These are phyloP conservation scores for Ia io DNA, from an alignment of 2,113 vertebrate genomes.

Conservation along the genomic window DNA sequence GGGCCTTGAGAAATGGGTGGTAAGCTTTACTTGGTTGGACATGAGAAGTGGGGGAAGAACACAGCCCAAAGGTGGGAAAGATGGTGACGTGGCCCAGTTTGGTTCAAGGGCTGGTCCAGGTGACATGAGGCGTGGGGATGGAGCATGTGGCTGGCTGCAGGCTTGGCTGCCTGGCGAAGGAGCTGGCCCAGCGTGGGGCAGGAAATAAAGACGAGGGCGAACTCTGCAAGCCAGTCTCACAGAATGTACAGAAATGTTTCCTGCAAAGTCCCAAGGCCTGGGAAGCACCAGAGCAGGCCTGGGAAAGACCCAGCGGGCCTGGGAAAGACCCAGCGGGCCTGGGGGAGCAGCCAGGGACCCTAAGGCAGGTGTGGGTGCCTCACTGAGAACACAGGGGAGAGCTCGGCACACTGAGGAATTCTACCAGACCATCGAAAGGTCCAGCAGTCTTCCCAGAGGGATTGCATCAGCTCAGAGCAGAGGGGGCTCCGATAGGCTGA, in stretches of 20 bases:
- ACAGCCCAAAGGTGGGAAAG: too few species aligned
- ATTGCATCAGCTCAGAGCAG: background rate
- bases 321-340: background rate
- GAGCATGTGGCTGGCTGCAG: background rate
- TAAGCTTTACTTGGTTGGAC: background rate
- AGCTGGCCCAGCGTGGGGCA: background rate
- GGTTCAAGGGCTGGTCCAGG: too few species aligned
- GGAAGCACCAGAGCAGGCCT: background rate
- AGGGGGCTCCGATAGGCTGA: background rate
- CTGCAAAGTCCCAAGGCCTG: background rate
- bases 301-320: background rate
- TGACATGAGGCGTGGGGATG: background rate
- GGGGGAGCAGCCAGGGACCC: background rate
- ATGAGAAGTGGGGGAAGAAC: background rate
- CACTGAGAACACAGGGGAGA: background rate
- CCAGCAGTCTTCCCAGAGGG: background rate
- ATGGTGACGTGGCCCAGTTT: fast-evolving
- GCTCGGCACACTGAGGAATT: background rate
- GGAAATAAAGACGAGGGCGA: background rate
- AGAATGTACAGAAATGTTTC: background rate
- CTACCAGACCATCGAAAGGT: background rate
- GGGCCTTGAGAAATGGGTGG: background rate
- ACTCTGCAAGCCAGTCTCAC: background rate
- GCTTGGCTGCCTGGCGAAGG: background rate
- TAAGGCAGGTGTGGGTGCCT: background rate